Conservation (phyloP, 2,113 vertebrate genomes). For the Trogon surrucura region DNA sequence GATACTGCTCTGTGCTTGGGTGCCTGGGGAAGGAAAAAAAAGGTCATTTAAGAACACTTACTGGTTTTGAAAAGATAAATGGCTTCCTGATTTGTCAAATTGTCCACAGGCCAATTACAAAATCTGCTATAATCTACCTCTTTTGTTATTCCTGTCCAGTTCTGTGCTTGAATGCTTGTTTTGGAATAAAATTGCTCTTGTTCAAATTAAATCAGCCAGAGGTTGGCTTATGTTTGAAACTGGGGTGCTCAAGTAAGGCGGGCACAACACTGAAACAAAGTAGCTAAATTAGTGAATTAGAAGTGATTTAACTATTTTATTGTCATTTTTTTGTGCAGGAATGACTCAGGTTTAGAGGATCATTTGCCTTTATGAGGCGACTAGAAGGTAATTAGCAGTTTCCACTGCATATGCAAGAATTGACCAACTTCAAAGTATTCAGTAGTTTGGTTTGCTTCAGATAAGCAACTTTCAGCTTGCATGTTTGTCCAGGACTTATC, state of each 20-base stretch:
- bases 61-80: conserved; percentile 22
- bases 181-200: neutral
- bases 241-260: neutral
- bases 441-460: conserved; percentile 27
- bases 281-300: neutral
- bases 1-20: conserved; percentile 21
- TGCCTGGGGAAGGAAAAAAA: neutral
- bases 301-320: neutral
- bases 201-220: neutral
- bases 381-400: conserved; percentile 6
- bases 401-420: neutral
- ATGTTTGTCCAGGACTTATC: conserved; percentile 50
- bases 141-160: neutral
- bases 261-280: neutral
- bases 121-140: neutral
- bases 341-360: neutral
- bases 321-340: neutral
- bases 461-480: conserved; percentile 41
- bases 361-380: neutral
- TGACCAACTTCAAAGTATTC: conserved; percentile 39
- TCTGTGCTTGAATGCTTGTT: neutral
- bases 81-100: conserved; percentile 39
- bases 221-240: neutral
- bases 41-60: conserved; percentile 31
- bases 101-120: neutral